These are phyloP conservation scores for Riptortus pedestris DNA, from an alignment of 1,140 invertebrate species.

Conservation along the genomic window DNA sequence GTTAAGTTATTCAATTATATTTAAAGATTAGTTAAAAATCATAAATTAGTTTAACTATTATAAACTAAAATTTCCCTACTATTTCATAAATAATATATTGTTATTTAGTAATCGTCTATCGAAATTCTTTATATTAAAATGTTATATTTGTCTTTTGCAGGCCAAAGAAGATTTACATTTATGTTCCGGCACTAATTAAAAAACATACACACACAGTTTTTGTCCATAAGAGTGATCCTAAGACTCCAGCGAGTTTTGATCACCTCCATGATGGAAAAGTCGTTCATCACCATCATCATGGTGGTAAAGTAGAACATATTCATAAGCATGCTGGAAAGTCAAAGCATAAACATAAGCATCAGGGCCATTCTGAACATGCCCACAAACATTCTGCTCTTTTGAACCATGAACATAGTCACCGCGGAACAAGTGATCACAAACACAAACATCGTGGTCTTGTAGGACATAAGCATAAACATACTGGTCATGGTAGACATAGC, in stretches of 20 bases:
- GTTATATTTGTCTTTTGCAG: neutral
- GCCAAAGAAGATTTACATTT: conserved; percentile 13
- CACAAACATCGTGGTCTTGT: conserved; percentile 21
- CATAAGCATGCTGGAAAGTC: conserved; percentile 25
- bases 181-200: conserved; percentile 20
- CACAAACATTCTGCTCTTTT: conserved; percentile 5
- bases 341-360: conserved; percentile 24
- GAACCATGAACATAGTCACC: conserved; percentile 21
- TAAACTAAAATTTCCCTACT: too few relatives aligned
- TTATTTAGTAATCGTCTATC: neutral
- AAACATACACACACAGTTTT: conserved; percentile 22
- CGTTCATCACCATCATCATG: conserved; percentile 22
- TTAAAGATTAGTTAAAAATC: neutral
- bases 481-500: conserved; percentile 36
- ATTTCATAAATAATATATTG: neutral
- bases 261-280: conserved; percentile 21
- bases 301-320: conserved; percentile 20
- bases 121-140: neutral
- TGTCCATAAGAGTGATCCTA: conserved; percentile 7
- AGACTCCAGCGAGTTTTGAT: neutral
- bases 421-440: conserved; percentile 15
- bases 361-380: conserved; percentile 12
- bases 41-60: too few relatives aligned
- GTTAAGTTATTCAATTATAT: neutral
- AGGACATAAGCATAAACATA: conserved; percentile 19